Conservation (phyloP, 2,113 vertebrate species). For the Uria lomvia region DNA sequence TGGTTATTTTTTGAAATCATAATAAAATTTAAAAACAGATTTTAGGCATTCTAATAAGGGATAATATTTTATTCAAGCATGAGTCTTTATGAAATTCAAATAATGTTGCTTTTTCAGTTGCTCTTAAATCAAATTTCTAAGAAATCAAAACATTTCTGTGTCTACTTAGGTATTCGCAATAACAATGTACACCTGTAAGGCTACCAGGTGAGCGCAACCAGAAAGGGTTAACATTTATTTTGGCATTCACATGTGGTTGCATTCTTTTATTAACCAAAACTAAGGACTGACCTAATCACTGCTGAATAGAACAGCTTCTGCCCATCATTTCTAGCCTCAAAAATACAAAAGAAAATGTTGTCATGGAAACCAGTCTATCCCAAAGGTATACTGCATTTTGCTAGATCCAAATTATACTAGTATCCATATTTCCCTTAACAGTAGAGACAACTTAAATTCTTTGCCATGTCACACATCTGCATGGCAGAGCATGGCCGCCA, state of each 20-base stretch:
- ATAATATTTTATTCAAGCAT: background rate
- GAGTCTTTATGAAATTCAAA: background rate
- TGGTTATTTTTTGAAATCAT: background rate
- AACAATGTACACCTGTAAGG: background rate
- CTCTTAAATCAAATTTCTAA: background rate
- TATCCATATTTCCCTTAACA: constrained; percentile 10
- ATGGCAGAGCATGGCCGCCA: background rate
- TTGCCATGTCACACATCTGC: background rate
- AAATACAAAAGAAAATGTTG: constrained; percentile 65
- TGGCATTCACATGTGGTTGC: background rate
- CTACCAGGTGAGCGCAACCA: background rate
- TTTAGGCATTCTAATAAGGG: background rate
- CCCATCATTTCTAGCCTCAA: constrained; percentile 54
- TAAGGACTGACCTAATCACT: constrained; percentile 34
- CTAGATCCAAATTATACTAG: constrained; percentile 43
- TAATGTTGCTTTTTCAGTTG: background rate
- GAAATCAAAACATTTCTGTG: background rate
- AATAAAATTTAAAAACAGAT: background rate
- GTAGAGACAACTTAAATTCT: background rate
- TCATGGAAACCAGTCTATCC: constrained; percentile 68
- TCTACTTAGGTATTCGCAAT: background rate
- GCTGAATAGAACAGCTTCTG: constrained; percentile 31
- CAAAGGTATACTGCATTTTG: constrained; percentile 55
- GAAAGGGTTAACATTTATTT: background rate
- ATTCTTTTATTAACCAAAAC: background rate